Percentiles rank a stretch among this genome's conserved stretches.
Conservation (phyloP, 2,797 vertebrate species). For the Tarsius wallacei region DNA sequence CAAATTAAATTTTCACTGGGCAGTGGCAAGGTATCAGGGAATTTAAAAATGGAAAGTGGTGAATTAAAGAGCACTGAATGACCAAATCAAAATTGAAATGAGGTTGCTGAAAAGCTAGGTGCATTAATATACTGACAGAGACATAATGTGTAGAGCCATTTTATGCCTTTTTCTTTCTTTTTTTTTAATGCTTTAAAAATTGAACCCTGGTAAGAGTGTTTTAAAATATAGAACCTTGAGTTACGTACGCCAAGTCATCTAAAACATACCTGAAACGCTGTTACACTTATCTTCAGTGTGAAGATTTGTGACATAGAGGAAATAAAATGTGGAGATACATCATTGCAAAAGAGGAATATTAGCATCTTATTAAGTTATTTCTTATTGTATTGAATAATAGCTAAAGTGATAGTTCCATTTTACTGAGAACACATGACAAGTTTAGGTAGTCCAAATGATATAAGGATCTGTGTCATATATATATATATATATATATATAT, state of each 20-base stretch:
- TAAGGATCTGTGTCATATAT: background rate
- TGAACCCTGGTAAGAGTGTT: constrained; percentile 56
- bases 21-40: background rate
- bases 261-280: constrained; percentile 26
- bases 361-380: constrained; percentile 44
- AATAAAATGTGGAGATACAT: constrained; percentile 49
- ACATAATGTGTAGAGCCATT: background rate
- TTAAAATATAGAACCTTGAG: constrained; percentile 66
- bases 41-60: background rate
- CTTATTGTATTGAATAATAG: background rate
- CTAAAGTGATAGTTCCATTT: background rate
- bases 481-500: background rate
- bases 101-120: background rate
- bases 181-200: background rate
- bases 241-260: constrained; percentile 30
- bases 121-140: background rate
- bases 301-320: constrained; percentile 60
- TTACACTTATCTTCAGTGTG: background rate
- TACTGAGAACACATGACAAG: background rate
- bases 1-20: constrained; percentile 59
- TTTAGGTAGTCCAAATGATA: constrained; percentile 6
- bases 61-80: background rate
- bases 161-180: constrained; percentile 48
- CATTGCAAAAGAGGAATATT: background rate
- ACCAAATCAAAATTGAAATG: background rate